Evolutionary conservation across 1,140 invertebrate species (phyloP).

Genomic region (Heliconius melpomene): DNA sequence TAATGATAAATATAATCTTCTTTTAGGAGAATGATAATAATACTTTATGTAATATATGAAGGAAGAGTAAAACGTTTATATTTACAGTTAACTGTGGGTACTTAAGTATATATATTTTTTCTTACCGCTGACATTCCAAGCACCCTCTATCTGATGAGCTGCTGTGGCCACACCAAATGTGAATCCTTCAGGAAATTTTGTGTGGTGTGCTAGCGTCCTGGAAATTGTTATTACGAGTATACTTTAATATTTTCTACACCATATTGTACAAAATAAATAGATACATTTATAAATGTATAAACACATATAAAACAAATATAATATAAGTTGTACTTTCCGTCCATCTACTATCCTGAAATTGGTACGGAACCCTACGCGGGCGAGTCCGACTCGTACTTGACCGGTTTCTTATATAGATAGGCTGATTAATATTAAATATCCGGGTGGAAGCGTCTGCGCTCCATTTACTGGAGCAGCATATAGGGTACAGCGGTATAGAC

Average conservation of each 20-base stretch:
- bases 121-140: slow-evolving; percentile 83
- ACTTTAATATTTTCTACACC: neutral
- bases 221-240: slow-evolving; percentile 19
- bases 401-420: too few species aligned
- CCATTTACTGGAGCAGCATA: too few species aligned
- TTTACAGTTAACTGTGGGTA: neutral
- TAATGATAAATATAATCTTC: slow-evolving; percentile 14
- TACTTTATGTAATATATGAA: neutral
- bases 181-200: slow-evolving; percentile 82
- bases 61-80: neutral
- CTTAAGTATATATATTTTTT: neutral
- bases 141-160: slow-evolving; percentile 84
- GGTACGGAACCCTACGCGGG: too few species aligned
- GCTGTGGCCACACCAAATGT: slow-evolving; percentile 82
- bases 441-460: too few species aligned
- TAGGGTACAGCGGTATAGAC: too few species aligned
- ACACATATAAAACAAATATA: too few species aligned
- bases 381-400: too few species aligned
- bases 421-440: too few species aligned
- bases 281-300: too few species aligned
- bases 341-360: too few species aligned
- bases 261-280: neutral
- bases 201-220: slow-evolving; percentile 56
- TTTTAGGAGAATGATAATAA: slow-evolving; percentile 26
- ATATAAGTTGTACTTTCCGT: too few species aligned